phyloP scores from a whole-genome alignment of 2,797 vertebrate genomes.

The Lophura swinhoii region DNA sequence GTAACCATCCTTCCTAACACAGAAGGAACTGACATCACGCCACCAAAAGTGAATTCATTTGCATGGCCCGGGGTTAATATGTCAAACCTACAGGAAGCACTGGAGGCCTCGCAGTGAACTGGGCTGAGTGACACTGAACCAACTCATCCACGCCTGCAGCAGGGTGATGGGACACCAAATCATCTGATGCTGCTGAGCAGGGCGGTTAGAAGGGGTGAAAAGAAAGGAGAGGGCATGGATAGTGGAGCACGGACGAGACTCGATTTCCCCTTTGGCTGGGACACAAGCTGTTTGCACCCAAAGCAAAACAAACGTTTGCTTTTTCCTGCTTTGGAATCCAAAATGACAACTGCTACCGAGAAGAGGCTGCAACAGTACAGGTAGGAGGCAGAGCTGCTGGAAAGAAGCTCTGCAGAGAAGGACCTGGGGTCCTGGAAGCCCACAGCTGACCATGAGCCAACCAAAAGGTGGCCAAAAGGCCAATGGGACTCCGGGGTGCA shows the following conservation, averaged over 20 bases:
- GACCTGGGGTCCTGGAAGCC: no score
- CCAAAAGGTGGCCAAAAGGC: no score
- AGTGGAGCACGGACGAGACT: background rate
- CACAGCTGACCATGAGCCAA: no score
- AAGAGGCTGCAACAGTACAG: background rate
- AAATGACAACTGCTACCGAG: background rate
- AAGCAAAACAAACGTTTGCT: background rate
- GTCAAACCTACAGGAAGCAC: background rate
- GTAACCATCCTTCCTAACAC: background rate
- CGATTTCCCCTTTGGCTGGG: background rate
- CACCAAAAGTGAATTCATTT: rapidly evolving
- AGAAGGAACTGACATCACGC: background rate
- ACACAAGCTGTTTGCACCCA: background rate
- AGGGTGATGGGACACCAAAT: background rate
- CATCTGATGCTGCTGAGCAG: rapidly evolving
- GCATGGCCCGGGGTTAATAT: rapidly evolving
- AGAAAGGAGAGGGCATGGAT: background rate
- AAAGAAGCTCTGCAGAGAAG: no score
- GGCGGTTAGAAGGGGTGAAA: background rate
- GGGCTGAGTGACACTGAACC: rapidly evolving
- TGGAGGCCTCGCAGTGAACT: rapidly evolving
- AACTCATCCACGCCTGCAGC: rapidly evolving
- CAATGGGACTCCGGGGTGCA: no score
- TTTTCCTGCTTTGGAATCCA: rapidly evolving
- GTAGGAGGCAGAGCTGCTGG: no score